Evolutionary conservation across 53 echinoderm and acorn worm genomes (phyloP), one percentile per base, ranked within the genome.

Genomic region (Patiria pectinifera): DNA sequence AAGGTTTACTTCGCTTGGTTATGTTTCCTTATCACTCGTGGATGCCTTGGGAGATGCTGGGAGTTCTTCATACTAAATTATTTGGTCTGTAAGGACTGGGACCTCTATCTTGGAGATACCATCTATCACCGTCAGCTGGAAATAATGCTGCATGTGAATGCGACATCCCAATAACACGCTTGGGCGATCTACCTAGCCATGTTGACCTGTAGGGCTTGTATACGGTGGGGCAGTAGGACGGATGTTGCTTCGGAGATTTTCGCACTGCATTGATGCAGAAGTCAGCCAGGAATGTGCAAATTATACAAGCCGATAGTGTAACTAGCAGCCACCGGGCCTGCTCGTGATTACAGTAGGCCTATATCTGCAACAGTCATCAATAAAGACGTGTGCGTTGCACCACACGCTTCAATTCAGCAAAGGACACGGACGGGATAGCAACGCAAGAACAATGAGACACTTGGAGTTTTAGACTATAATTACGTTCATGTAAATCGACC

Each of bases 131-230:
- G n/a, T 71, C 74, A 21, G 14, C 71, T 86, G 86, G 49, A 74
- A 71, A 86, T 71, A 53, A 86, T 86, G 24, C 48, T 13, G 79
- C 46, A 72, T 86, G 75, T 58, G 74, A 86, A 86, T 71, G 71
- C 75, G 72, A 86, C 86, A 86, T 86, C 63, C 86, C 86, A 86
- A 86, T 86, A 49, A 74, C 75, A 86, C 86, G 86, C 86, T 45
- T 74, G 86, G 75, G 75, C 24, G 86, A 72, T 13, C 76, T 45
- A 18, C 6, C 45, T 10, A 16, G 43, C 85, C 2, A 53, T 53
- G 53, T 6, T 53, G 8, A 53, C 53, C 53, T 53, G 53, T 5
- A 5, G 53, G 53, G 53, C 5, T 8, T 74, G 10, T 23, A 23
- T 4, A 10, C 19, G 22, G 74, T 74, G 8, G 9, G 74, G 22